These are phyloP conservation scores for Palythoa caribaeorum DNA, from an alignment of 92 coral and sea anemone genomes.

Conservation along the genomic window DNA sequence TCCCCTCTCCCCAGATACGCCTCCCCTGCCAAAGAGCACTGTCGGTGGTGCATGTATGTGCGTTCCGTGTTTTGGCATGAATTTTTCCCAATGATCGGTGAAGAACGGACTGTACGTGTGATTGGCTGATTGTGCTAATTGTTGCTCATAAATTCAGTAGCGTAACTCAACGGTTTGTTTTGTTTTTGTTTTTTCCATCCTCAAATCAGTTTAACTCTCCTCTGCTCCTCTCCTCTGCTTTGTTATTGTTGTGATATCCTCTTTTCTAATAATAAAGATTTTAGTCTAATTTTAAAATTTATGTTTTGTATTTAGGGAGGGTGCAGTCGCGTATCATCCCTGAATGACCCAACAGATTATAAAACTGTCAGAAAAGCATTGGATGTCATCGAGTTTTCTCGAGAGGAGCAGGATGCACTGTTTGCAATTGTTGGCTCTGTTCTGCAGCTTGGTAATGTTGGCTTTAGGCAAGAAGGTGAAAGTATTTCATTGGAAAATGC, in stretches of 20 bases:
- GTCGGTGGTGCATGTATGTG: too few relatives aligned
- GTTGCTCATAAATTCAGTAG: too few relatives aligned
- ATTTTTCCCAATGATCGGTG: too few relatives aligned
- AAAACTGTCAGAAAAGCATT: constrained; percentile 86
- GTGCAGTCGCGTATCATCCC: constrained; percentile 70
- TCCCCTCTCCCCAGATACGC: too few relatives aligned
- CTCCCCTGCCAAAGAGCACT: too few relatives aligned
- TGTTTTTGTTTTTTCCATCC: background rate
- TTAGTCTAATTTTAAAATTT: background rate
- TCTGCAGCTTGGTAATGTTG: constrained; percentile 89
- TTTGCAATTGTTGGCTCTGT: constrained; percentile 92
- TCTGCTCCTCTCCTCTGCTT: background rate
- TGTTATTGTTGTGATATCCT: background rate
- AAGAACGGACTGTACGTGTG: too few relatives aligned
- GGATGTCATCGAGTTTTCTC: constrained; percentile 84
- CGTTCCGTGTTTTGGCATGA: too few relatives aligned
- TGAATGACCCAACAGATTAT: constrained; percentile 85
- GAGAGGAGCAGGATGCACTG: constrained; percentile 84
- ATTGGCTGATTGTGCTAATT: too few relatives aligned
- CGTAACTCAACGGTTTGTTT: too few relatives aligned
- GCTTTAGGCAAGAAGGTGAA: constrained; percentile 75
- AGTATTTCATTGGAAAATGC: constrained; percentile 84
- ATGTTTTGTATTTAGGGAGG: constrained; percentile 73
- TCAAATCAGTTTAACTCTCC: background rate
- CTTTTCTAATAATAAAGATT: background rate